phyloP scores from a whole-genome alignment of 2,888 invertebrate genomes.

The Agapostemon virescens region DNA sequence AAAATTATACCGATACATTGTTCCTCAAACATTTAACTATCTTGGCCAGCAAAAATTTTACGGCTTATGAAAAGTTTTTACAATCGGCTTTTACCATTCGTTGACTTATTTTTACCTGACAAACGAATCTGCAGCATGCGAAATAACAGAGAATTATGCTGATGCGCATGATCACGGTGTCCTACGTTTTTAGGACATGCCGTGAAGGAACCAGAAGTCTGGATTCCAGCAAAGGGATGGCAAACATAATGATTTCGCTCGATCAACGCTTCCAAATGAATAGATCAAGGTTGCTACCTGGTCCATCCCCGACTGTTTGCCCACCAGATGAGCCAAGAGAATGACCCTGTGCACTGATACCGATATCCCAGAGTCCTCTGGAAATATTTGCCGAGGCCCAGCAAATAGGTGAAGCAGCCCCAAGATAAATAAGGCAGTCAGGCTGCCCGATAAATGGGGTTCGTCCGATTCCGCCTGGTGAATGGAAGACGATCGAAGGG shows the following conservation, averaged over 20 bases:
- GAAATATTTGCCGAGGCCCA: constrained; percentile 15
- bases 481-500: constrained; percentile 8
- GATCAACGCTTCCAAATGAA: constrained; percentile 8
- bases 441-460: not conserved
- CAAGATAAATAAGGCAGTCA: constrained; percentile 31
- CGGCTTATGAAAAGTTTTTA: too few species aligned
- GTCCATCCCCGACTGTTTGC: not conserved
- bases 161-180: too few species aligned
- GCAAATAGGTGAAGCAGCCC: constrained; percentile 18
- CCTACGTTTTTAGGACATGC: not conserved
- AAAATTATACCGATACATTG: too few species aligned
- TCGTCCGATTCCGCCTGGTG: not conserved
- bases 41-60: too few species aligned
- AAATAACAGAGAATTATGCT: too few species aligned
- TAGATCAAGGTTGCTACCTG: not conserved
- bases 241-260: constrained; percentile 2
- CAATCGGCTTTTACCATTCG: too few species aligned
- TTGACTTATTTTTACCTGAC: too few species aligned
- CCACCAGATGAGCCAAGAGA: constrained; percentile 5
- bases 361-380: constrained; percentile 16
- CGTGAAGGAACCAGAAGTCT: not conserved
- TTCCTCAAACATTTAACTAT: too few species aligned
- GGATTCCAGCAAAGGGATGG: not conserved
- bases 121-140: too few species aligned
- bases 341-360: not conserved